Percentiles rank a stretch among this genome's conserved stretches.
Evolutionary conservation across 2,797 vertebrate genomes (phyloP).

Genomic region (Hemitrygon akajei): DNA sequence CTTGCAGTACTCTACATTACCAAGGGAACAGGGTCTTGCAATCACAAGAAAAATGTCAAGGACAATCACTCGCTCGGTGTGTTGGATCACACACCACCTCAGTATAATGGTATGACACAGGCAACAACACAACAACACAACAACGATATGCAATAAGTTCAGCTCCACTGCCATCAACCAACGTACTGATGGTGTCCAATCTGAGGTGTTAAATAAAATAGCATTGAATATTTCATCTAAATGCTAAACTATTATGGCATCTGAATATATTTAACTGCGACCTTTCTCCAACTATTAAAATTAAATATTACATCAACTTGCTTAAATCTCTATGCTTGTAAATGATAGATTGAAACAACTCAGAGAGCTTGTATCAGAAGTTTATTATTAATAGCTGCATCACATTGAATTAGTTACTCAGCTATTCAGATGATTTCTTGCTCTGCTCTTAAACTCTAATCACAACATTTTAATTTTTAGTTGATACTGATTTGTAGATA

Average conservation of each 20-base stretch:
- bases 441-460: neutral
- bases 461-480: neutral
- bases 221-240: constrained; percentile 20
- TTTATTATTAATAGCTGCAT: constrained; percentile 3
- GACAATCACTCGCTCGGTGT: too few relatives aligned
- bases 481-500: neutral
- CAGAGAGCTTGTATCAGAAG: neutral
- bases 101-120: too few relatives aligned
- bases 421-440: neutral
- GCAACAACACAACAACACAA: too few relatives aligned
- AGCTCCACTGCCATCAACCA: too few relatives aligned
- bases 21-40: too few relatives aligned
- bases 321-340: neutral
- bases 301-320: constrained; percentile 23
- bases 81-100: too few relatives aligned
- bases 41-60: too few relatives aligned
- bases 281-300: constrained; percentile 6
- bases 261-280: constrained; percentile 10
- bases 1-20: too few relatives aligned
- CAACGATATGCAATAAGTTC: too few relatives aligned
- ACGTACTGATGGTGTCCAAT: too few relatives aligned
- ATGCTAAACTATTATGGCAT: neutral
- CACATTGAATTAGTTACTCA: neutral
- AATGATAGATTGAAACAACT: constrained; percentile 34
- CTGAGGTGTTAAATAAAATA: neutral